Evolutionary conservation across 2,797 vertebrate species (phyloP).

Genomic region (Cuculus canorus): DNA sequence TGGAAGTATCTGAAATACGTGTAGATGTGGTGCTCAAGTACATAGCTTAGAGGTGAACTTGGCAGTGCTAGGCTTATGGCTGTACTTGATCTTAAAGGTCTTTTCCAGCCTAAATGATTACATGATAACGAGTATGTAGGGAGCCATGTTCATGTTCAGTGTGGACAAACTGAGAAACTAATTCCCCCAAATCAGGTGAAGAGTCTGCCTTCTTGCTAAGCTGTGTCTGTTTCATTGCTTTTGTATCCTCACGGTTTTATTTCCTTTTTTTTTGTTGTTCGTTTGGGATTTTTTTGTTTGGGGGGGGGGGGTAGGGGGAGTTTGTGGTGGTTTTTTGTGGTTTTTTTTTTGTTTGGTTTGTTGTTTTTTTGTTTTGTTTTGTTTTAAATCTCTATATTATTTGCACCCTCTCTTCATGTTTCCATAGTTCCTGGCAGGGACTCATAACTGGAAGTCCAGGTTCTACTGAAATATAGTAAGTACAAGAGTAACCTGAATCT

Average conservation of each 20-base stretch:
- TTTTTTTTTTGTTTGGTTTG: too few species aligned
- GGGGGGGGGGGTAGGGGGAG: too few species aligned
- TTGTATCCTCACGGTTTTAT: background rate
- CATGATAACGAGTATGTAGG: background rate
- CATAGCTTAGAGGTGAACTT: background rate
- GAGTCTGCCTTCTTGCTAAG: background rate
- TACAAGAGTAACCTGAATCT: background rate
- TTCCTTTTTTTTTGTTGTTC: background rate
- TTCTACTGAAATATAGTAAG: background rate
- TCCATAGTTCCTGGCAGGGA: background rate
- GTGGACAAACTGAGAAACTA: background rate
- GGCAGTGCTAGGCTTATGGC: background rate
- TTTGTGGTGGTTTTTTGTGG: too few species aligned
- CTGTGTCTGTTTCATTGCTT: background rate
- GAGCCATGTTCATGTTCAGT: background rate
- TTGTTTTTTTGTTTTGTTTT: background rate
- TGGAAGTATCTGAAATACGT: background rate
- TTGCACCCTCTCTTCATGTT: background rate
- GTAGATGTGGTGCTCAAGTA: background rate
- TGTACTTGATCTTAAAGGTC: background rate
- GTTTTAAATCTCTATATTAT: background rate
- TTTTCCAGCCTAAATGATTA: background rate
- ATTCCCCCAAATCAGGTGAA: background rate
- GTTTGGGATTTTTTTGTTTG: too few species aligned
- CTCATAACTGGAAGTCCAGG: background rate